Evolutionary conservation across 2,797 vertebrate species (phyloP).

Genomic region (Hydrolagus colliei): DNA sequence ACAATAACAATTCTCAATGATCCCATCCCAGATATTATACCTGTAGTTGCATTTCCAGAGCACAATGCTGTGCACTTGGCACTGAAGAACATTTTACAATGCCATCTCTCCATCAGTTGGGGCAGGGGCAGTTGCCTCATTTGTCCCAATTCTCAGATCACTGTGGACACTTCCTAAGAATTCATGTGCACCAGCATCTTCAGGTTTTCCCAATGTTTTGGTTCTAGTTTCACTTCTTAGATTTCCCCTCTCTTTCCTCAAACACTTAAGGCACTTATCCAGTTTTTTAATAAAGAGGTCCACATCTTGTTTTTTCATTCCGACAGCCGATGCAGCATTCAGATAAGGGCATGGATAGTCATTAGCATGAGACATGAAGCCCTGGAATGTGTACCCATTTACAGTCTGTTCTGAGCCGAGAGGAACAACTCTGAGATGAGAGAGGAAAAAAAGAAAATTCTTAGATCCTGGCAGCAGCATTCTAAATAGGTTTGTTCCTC

Average conservation of each 20-base stretch:
- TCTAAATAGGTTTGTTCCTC: not conserved
- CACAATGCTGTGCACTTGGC: not conserved
- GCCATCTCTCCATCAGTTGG: not conserved
- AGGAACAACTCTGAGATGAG: constrained; percentile 72
- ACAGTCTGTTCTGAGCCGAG: constrained; percentile 73
- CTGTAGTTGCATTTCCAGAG: not conserved
- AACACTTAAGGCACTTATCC: constrained; percentile 78
- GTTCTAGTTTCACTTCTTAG: constrained; percentile 35
- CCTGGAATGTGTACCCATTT: constrained; percentile 76
- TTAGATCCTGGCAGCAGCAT: not conserved
- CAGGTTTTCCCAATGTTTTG: constrained; percentile 14
- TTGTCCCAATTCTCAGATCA: not conserved
- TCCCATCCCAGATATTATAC: not conserved
- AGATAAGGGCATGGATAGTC: constrained; percentile 83
- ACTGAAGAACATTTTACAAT: not conserved
- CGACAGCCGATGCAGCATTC: constrained; percentile 87
- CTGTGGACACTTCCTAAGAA: constrained; percentile 21
- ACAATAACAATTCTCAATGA: not conserved
- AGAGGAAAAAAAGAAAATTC: not conserved
- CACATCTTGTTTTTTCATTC: constrained; percentile 79
- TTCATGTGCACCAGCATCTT: not conserved
- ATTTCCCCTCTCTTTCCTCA: constrained; percentile 57
- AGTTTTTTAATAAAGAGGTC: constrained; percentile 81
- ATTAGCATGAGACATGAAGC: constrained; percentile 87
- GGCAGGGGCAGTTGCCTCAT: not conserved